These are phyloP conservation scores for Hippocampus kuda DNA, from an alignment of 2,797 vertebrate genomes.

Conservation along the genomic window DNA sequence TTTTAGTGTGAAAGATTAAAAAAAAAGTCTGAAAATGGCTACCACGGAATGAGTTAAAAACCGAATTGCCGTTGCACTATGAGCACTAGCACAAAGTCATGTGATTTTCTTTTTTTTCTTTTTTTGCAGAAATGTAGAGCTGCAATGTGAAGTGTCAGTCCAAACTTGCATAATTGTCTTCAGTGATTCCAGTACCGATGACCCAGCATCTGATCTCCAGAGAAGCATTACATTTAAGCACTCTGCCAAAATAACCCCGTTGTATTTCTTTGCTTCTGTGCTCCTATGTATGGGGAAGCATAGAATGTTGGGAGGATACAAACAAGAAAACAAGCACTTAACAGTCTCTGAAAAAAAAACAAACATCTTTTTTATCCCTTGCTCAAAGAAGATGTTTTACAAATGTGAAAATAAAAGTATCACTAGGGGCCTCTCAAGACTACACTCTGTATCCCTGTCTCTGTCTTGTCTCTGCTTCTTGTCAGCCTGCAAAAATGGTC, in stretches of 20 bases:
- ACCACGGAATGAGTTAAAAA: too few species aligned
- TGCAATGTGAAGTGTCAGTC: too few species aligned
- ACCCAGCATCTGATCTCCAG: background rate
- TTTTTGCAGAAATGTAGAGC: too few species aligned
- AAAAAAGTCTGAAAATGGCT: too few species aligned
- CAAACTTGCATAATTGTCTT: too few species aligned
- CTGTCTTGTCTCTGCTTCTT: slow-evolving; percentile 49
- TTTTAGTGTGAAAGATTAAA: too few species aligned
- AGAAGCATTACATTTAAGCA: background rate
- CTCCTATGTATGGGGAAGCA: slow-evolving; percentile 23
- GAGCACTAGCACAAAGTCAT: too few species aligned
- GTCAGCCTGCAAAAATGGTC: slow-evolving; percentile 49
- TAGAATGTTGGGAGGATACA: slow-evolving; percentile 45
- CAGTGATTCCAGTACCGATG: background rate
- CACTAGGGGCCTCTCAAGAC: slow-evolving; percentile 29
- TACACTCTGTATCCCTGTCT: slow-evolving; percentile 30
- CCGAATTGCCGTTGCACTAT: too few species aligned
- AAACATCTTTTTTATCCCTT: slow-evolving; percentile 62
- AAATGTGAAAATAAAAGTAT: slow-evolving; percentile 13
- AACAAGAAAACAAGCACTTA: slow-evolving; percentile 60
- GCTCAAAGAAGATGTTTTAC: slow-evolving; percentile 51
- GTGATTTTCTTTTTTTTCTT: too few species aligned
- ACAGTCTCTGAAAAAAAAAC: slow-evolving; percentile 56
- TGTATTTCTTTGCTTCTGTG: slow-evolving; percentile 7
- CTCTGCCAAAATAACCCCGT: background rate